phyloP scores from a whole-genome alignment of 2,888 invertebrate species.

The Epistrophella euchroma region DNA sequence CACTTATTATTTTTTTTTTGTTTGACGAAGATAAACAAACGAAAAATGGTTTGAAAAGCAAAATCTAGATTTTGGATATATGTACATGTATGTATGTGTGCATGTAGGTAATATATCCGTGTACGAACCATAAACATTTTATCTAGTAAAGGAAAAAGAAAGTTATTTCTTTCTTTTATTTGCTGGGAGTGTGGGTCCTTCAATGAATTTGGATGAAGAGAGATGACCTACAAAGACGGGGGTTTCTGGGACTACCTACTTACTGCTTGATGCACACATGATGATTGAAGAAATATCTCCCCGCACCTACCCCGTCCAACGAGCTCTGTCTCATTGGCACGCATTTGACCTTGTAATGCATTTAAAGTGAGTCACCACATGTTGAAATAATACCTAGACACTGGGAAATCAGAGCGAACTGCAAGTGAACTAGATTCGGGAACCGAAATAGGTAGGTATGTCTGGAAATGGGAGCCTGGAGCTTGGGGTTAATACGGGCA shows the following conservation, averaged over 20 bases:
- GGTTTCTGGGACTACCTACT: slow-evolving; percentile 20
- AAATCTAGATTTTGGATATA: slow-evolving; percentile 36
- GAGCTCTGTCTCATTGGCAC: not conserved
- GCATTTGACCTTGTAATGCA: slow-evolving; percentile 72
- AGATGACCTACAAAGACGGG: not conserved
- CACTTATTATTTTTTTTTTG: slow-evolving; percentile 6
- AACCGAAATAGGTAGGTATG: not conserved
- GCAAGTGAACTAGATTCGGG: slow-evolving; percentile 13
- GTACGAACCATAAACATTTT: slow-evolving; percentile 20
- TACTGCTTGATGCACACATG: slow-evolving; percentile 28
- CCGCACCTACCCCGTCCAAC: not conserved
- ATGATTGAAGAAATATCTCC: slow-evolving; percentile 44
- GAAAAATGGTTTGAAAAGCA: slow-evolving; percentile 50
- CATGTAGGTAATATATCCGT: slow-evolving; percentile 24
- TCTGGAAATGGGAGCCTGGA: not conserved
- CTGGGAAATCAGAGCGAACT: slow-evolving; percentile 27
- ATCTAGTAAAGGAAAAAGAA: slow-evolving; percentile 67
- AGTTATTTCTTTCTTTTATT: slow-evolving; percentile 55
- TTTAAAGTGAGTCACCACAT: slow-evolving; percentile 52
- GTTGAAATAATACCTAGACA: slow-evolving; percentile 34
- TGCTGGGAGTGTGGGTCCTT: slow-evolving; percentile 39
- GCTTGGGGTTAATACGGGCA: not conserved
- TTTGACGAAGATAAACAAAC: slow-evolving; percentile 62
- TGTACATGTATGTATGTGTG: not conserved
- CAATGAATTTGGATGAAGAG: slow-evolving; percentile 6